Base-by-base conservation (phyloP, 2,888 invertebrate genomes). In the Chalcosyrphus nemorum region DNA sequence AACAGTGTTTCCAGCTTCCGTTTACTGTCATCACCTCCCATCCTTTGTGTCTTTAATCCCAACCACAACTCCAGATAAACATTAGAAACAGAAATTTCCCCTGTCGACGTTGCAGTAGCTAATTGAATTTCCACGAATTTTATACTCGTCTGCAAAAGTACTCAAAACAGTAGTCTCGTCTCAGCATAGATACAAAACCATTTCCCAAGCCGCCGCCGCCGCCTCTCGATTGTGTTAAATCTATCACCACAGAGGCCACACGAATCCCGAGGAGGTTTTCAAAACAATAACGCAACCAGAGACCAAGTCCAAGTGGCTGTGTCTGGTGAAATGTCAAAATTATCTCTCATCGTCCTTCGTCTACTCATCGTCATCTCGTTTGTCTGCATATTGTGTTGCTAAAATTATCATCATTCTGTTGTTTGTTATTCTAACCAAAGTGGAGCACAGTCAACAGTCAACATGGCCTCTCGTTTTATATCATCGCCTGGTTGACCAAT, bases 111-210 rank as follows among this genome's bases (percentile, higher is more conserved):
- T 77, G 71, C 52, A 74, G 43, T 52, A 61, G 68, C 77, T 82
- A 82, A 82, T 82, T 82, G 82, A 74, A 77, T 82, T 82, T 82
- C 77, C 77, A 77, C 82, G 72, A 82, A 77, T 76, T 47, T 17
- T 47, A 13, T 7, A 27, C 4, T 17, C 38, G 68, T 43, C 80
- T 80, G 80, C 61, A 61, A 74, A 80, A 68, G 61, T 74, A 61
- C 59, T 80, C 61, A 50, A 19, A 59, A 24, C 59, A 57, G 56
- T 57, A 45, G 50, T 54, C 19, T 21, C 19, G 24, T 45, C 15
- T 9, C 27, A 35, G 47, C 56, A 24, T 59, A 50, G 43, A 71
- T 21, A 71, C 63, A 63, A 32, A 19, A 38, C 15, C 63, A 63
- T 59, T 32, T 35, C 63, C 15, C 32, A 27, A 45, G 41, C 32